Evolutionary conservation across 2,113 vertebrate genomes (phyloP), one percentile per base, ranked within the genome.

Genomic region (Erythrocercus mccallii): DNA sequence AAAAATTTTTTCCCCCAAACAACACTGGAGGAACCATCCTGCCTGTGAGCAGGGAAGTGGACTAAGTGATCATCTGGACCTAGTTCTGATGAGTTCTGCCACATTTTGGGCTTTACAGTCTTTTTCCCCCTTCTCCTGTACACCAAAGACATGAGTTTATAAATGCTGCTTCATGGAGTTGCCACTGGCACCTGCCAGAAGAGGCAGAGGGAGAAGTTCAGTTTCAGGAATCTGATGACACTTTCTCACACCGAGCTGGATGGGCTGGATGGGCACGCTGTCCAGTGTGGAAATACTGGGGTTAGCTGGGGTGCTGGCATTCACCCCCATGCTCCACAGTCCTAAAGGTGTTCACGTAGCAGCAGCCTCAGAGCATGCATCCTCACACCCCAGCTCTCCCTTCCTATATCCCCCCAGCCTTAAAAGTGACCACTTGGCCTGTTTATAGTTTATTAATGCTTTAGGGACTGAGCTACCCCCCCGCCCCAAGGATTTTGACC

Each of bases 321-420:
- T 81, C 5, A 5, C 3, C 17, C 14, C 44, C 0, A 0, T 2
- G 33, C 30, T 48, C 35, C 15, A 9, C 0, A 1, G 17, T 42
- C 73, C 35, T 42, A 50, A 54, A 70, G 35, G 16, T 35, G 9
- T 58, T 70, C 58, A 38, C 21, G 9, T 27, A 51, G 48, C 40
- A 85, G 38, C 64, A 83, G 42, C 27, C 47, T 64, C 54, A 20
- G 48, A 48, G 33, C 54, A 48, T 10, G 1, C 58, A n/a, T 19
- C 62, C n/a, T 92, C 14, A 16, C 13, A 24, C 8, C 30, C 16
- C 44, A 70, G 12, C 54, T 83, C 38, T 78, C 45, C 60, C 25
- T 81, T 15, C n/a, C 22, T 22, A 2, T 54, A 37, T 65, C 5
- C 10, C 38, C 18, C 22, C 62, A 61, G 21, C 37, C 40, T 72